These are phyloP conservation scores for Glyphotaelius pellucidus DNA, from an alignment of 2,888 invertebrate species.

Conservation along the genomic window DNA sequence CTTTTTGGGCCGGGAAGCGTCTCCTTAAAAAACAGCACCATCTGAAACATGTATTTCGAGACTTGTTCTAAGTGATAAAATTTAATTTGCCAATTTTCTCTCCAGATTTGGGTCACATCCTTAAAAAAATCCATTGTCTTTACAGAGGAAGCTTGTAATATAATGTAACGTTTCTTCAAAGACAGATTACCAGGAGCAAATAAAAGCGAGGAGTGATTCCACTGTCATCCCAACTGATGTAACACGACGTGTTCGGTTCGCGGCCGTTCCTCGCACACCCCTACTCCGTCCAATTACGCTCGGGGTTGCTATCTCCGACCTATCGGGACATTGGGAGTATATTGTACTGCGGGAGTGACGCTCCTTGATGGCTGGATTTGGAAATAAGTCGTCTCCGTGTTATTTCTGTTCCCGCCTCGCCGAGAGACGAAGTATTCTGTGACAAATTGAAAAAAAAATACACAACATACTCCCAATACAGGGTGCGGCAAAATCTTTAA, in stretches of 20 bases:
- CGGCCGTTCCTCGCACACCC: not conserved
- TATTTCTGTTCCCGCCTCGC: not conserved
- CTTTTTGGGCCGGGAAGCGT: too few relatives aligned
- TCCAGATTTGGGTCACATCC: not conserved
- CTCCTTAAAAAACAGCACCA: too few relatives aligned
- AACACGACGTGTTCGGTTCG: not conserved
- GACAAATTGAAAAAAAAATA: not conserved
- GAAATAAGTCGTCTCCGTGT: slow-evolving; percentile 8
- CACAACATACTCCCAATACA: not conserved
- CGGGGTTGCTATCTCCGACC: not conserved
- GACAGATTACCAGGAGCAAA: not conserved
- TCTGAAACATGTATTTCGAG: too few relatives aligned
- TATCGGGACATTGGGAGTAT: not conserved
- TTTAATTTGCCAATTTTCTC: not conserved
- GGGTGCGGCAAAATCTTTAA: not conserved
- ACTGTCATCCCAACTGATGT: not conserved
- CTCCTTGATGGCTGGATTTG: slow-evolving; percentile 12
- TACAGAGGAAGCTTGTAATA: not conserved
- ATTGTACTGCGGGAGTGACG: slow-evolving; percentile 18
- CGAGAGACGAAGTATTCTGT: not conserved
- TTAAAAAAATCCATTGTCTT: not conserved
- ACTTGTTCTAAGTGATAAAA: not conserved
- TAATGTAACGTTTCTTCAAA: not conserved
- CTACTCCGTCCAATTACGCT: slow-evolving; percentile 32
- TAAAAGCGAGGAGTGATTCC: not conserved